A percentile compares a stretch with the other conserved stretches of the same genome.
Conservation (phyloP, 2,113 vertebrate species). For the Sorex fumeus region DNA sequence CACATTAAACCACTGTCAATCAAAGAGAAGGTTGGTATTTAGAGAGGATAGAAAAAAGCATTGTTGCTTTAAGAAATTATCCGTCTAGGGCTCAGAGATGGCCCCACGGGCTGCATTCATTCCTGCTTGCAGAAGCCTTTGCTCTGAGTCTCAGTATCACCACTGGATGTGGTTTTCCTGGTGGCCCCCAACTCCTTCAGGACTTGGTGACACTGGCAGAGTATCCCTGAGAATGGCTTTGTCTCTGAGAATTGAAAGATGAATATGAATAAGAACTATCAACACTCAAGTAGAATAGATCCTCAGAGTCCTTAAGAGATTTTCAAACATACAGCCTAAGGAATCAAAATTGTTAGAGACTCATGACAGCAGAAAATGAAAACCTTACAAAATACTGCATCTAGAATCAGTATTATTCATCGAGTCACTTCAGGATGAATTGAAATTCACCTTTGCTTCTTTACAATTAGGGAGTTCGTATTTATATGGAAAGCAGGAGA, state of each 20-base stretch:
- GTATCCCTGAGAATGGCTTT: too few species aligned
- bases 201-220: too few species aligned
- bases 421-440: not conserved
- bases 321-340: not conserved
- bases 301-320: too few species aligned
- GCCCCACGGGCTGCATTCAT: too few species aligned
- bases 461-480: not conserved
- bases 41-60: not conserved
- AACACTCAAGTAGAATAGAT: not conserved
- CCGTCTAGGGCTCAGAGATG: too few species aligned
- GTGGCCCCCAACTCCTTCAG: too few species aligned
- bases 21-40: not conserved
- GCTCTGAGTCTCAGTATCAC: too few species aligned
- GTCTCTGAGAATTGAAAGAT: too few species aligned
- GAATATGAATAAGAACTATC: not conserved
- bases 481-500: not conserved
- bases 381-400: not conserved
- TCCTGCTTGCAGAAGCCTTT: too few species aligned
- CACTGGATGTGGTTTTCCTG: too few species aligned
- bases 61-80: not conserved
- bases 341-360: not conserved
- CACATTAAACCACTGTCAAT: not conserved
- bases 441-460: not conserved
- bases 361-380: not conserved
- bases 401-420: not conserved